Conservation (phyloP, 2,888 invertebrate species). For the Euplexia lucipara region DNA sequence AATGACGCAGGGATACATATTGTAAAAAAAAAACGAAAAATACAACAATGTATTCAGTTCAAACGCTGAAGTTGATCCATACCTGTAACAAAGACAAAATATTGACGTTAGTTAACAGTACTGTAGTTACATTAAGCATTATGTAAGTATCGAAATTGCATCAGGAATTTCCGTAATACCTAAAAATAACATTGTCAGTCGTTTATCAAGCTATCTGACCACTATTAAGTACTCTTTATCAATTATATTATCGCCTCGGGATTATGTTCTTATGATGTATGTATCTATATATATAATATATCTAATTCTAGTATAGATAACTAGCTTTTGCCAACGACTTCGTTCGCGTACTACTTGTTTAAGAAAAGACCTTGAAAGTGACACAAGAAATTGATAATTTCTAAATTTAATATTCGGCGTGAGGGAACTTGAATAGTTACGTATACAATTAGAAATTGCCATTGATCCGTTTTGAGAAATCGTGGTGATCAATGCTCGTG, state of each 20-base stretch:
- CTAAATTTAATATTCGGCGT: no score
- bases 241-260: neutral
- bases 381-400: no score
- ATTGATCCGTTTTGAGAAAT: no score
- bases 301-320: neutral
- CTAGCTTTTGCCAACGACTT: no score
- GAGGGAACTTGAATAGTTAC: no score
- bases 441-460: no score
- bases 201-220: neutral
- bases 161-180: neutral
- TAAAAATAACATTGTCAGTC: neutral
- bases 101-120: neutral
- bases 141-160: neutral
- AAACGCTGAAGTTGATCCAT: constrained; percentile 5
- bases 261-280: neutral
- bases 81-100: constrained; percentile 44
- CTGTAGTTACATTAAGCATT: neutral
- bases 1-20: no score
- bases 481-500: no score
- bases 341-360: no score
- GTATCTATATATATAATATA: neutral
- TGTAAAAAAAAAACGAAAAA: neutral
- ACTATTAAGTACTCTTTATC: neutral
- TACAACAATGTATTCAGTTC: neutral
- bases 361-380: no score